A percentile compares a stretch with the other conserved stretches of the same genome.
Conservation (phyloP, 2,888 invertebrate species). For the Abscondita cerata region DNA sequence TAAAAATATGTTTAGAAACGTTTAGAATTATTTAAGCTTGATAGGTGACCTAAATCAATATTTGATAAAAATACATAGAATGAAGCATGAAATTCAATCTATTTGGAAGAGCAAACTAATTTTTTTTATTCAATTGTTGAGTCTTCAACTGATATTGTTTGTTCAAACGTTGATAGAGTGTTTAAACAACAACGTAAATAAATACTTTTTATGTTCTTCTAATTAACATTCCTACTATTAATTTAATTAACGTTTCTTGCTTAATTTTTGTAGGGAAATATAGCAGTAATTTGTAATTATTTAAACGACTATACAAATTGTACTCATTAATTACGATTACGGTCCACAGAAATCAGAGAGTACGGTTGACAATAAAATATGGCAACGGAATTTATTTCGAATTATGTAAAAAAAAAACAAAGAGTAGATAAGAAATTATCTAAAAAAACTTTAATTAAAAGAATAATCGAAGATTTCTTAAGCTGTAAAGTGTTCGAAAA, state of each 20-base stretch:
- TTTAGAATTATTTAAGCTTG: too few species aligned
- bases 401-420: conserved; percentile 4
- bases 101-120: too few species aligned
- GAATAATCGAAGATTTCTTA: conserved; percentile 6
- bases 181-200: too few species aligned
- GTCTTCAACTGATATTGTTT: too few species aligned
- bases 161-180: too few species aligned
- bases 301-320: conserved; percentile 41
- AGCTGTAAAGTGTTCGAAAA: neutral
- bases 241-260: conserved; percentile 24
- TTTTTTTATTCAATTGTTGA: too few species aligned
- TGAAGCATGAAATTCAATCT: too few species aligned
- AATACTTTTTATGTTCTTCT: conserved; percentile 6
- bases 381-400: conserved; percentile 24
- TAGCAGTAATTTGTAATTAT: conserved; percentile 40
- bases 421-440: neutral
- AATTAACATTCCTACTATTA: conserved; percentile 15
- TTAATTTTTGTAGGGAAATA: conserved; percentile 16
- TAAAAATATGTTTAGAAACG: too few species aligned
- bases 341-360: conserved; percentile 42
- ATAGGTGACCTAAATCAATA: too few species aligned
- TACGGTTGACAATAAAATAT: conserved; percentile 41
- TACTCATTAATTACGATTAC: conserved; percentile 45
- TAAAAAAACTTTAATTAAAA: conserved; percentile 8
- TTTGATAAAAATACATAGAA: too few species aligned